Evolutionary conservation across 2,888 invertebrate genomes (phyloP), one percentile per base, ranked within the genome.

Genomic region (Tetragnatha montana): DNA sequence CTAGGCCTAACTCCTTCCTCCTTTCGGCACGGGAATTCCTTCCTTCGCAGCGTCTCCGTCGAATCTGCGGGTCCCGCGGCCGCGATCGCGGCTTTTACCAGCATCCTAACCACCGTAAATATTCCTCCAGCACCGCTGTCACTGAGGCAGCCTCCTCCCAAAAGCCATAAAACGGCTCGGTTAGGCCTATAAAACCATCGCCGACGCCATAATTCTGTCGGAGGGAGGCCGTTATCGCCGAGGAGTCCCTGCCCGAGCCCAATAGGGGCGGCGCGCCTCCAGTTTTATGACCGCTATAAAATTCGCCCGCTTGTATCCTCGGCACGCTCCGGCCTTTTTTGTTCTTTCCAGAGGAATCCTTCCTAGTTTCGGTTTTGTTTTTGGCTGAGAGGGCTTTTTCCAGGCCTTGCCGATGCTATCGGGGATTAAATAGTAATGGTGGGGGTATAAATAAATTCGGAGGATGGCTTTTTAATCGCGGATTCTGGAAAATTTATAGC

Each of bases 141-240:
- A 90, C 68, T 85, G 89, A 74, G 73, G 86, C 21, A 78, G 21
- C 78, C 91, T 91, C 91, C 91, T 91, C 91, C 91, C 91, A 84
- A 82, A 84, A 60, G 86, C 91, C 91, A 91, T 91, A 91, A 91
- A 91, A 91, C 90, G 91, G 83, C 84, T 78, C 91, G 85, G 87
- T 87, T 88, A 91, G 91, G 90, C 91, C 91, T 91, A 91, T 91
- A 91, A 91, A 91, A 91, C 88, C 84, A 78, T 88, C 90, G 90
- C 81, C 88, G 84, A 86, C 84, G 91, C 91, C 91, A 91, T 91
- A 91, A 91, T 91, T 91, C 90, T 91, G 90, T 82, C 89, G 80
- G 88, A 86, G 86, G 80, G 70, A 69, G 83, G 84, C 87, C 70
- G 84, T 78, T 81, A 87, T 81, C 79, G 79, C 47, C 68, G 81